Base-by-base conservation (phyloP, 2,888 invertebrate species). In the Athrips mouffetella region DNA sequence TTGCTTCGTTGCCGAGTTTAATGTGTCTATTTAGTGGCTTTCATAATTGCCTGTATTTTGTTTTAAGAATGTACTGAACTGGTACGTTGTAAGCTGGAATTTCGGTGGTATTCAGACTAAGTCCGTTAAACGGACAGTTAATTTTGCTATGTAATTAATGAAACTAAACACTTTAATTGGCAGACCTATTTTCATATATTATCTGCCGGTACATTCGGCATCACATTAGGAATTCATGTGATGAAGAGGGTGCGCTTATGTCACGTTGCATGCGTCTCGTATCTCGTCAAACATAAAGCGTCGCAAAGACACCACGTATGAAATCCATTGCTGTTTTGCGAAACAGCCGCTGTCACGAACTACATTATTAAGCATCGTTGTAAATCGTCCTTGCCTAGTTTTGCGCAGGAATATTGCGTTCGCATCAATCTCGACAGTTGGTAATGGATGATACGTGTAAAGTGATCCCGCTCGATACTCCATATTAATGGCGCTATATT, bases 11-110 rank as follows among this genome's bases (percentile, higher is more conserved):
- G n/a, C 7, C 15, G 15, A 35, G 37, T 20, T 10, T 41, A 31
- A 47, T 40, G 31, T 23, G 39, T 40, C 30, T 41, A 41, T 47
- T 39, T 40, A 21, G 47, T 13, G 40, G 40, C 7, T 41, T 40
- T 37, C n/a, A 29, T 46, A 46, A 39, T 46, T 46, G 39, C 46
- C 46, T 3, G 25, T 23, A 37, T 39, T 46, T 37, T 31, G 46
- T 46, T 39, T 29, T 39, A 11, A 16, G 37, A 23, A 39, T 35
- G 20, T 31, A 18, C 27, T 42, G 29, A 15, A 18, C 27, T 42
- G 23, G 10, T 29, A 42, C 29, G 30, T 31, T 31, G 31, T 31
- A 10, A 27, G 27, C 27, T 27, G 27, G 27, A 27, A 27, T 27
- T 27, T 3, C 2, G 27, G 27, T n/a, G n/a, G n/a, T n/a, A n/a